Percentiles rank a stretch among this genome's conserved stretches.
phyloP scores from a whole-genome alignment of 2,113 vertebrate genomes.

The Corythoichthys haematopterus region DNA sequence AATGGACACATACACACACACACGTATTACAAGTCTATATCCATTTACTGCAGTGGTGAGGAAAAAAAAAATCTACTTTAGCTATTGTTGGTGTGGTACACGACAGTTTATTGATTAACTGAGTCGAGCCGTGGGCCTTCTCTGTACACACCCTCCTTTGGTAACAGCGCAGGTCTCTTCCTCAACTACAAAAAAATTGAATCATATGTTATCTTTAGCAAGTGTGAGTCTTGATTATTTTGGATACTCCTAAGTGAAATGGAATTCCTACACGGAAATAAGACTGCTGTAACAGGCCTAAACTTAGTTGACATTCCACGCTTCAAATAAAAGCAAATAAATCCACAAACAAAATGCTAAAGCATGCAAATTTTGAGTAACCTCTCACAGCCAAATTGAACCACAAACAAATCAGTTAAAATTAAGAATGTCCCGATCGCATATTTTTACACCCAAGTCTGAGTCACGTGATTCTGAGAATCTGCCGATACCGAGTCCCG shows the following conservation, averaged over 20 bases:
- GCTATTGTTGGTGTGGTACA: conserved; percentile 18
- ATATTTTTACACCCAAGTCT: no score
- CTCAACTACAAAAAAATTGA: not conserved
- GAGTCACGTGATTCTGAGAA: no score
- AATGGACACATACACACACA: conserved; percentile 17
- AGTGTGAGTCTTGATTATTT: not conserved
- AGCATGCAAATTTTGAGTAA: no score
- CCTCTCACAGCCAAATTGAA: no score
- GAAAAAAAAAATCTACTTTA: conserved; percentile 33
- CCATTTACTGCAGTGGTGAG: conserved; percentile 44
- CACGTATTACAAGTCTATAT: conserved; percentile 21
- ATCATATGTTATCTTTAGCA: not conserved
- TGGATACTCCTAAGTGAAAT: not conserved
- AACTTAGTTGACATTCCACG: no score
- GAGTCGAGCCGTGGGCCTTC: conserved; percentile 24
- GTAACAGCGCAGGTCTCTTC: conserved; percentile 8
- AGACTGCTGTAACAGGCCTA: not conserved
- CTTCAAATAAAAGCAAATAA: no score
- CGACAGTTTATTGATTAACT: conserved; percentile 33
- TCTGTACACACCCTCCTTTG: conserved; percentile 7
- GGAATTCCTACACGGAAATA: not conserved
- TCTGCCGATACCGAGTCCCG: no score
- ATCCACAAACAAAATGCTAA: no score
- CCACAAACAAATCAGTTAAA: no score
- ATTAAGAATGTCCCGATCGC: no score